Conservation (phyloP, 1,140 invertebrate genomes). For the Eupristina koningsbergeri region DNA sequence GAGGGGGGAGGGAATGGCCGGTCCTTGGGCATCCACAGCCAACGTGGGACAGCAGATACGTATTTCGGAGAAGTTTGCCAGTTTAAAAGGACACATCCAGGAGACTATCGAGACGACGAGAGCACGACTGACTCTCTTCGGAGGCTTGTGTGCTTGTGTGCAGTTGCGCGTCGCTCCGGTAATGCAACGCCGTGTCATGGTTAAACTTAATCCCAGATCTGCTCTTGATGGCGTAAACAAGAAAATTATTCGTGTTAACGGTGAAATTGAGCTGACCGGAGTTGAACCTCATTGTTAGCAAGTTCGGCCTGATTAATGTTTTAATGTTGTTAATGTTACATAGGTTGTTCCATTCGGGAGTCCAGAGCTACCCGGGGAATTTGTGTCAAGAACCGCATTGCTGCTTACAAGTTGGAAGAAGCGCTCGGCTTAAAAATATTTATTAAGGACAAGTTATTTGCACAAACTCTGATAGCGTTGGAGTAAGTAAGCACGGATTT, state of each 20-base stretch:
- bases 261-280: conserved; percentile 21
- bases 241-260: conserved; percentile 43
- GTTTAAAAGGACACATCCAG: conserved; percentile 69
- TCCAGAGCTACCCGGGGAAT: too few species aligned
- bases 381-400: too few species aligned
- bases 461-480: too few species aligned
- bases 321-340: too few species aligned
- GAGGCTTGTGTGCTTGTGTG: conserved; percentile 32
- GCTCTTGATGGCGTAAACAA: conserved; percentile 34
- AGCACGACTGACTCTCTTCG: conserved; percentile 9
- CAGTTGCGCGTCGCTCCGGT: conserved; percentile 59
- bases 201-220: conserved; percentile 37
- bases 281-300: conserved; percentile 2
- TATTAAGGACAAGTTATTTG: too few species aligned
- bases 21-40: conserved; percentile 48
- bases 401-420: too few species aligned
- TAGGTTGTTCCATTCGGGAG: too few species aligned
- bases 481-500: too few species aligned
- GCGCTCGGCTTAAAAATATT: too few species aligned
- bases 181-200: conserved; percentile 57
- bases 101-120: conserved; percentile 54
- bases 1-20: not conserved
- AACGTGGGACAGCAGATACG: conserved; percentile 56
- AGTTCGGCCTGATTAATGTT: conserved; percentile 7
- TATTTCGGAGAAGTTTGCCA: conserved; percentile 70